Base-by-base conservation (phyloP, 2,888 invertebrate species). In the Molanna angustata region DNA sequence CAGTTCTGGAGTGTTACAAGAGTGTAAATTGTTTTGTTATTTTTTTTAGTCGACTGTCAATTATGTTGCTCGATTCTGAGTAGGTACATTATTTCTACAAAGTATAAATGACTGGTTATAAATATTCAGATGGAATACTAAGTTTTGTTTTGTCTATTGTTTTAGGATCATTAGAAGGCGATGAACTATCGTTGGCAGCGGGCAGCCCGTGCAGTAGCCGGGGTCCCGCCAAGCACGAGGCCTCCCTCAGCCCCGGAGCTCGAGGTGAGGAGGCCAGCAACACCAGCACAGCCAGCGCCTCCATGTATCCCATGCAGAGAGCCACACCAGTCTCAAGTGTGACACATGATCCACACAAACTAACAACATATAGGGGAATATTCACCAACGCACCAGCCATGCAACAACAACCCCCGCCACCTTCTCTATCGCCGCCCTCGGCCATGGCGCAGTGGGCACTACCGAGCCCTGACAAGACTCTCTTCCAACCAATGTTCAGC, bases 151-250 rank as follows among this genome's bases (percentile, higher is more conserved):
- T 42, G 31, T 39, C 2, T 17, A 22, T 49, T 49, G 72, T 81
- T 81, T 31, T 79, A 90, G 90, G 90, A 76, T 84, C 87, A 63
- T 77, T 90, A 69, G 85, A 88, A 66, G 85, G 88, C 64, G 89
- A 89, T 70, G 89, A 90, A 68, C 70, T 90, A 55, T 86, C 88
- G 27, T 72, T 89, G 67, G 84, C 69, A 54, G 74, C 61, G 65
- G 71, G 33, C 66, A 75, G 60, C 66, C 64, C 72, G 62, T 80
- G 77, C 59, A 82, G 81, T 62, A 79, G 82, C 45, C 76, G 76
- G 57, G 54, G 54, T 20, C 53, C 61, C 27, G 75, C 82, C 66
- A 83, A 83, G 69, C 82, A 83, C 65, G 83, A 83, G 66, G 80
- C 76, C 66, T 81, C 70, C 66, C 78, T 80, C 63, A 85, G 85